phyloP scores from a whole-genome alignment of 2,797 vertebrate species.

The Epinephelus malabaricus region DNA sequence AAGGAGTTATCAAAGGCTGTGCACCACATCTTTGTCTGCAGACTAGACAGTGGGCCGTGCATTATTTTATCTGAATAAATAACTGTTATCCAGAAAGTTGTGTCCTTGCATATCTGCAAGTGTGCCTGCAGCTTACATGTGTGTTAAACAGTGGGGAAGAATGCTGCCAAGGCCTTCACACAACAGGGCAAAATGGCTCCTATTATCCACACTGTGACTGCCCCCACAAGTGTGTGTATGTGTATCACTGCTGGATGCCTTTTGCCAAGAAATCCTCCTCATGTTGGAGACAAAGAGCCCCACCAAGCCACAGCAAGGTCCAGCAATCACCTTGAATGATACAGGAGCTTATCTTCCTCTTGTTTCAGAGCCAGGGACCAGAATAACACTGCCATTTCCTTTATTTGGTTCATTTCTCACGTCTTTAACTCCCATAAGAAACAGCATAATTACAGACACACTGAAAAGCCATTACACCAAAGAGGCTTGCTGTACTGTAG shows the following conservation, averaged over 20 bases:
- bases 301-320: slow-evolving; percentile 48
- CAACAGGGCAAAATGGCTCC: slow-evolving; percentile 70
- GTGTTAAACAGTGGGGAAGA: slow-evolving; percentile 60
- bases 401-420: slow-evolving; percentile 49
- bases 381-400: slow-evolving; percentile 24
- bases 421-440: slow-evolving; percentile 47
- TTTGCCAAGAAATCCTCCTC: slow-evolving; percentile 56
- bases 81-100: slow-evolving; percentile 9
- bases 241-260: slow-evolving; percentile 50
- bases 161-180: slow-evolving; percentile 50
- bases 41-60: neutral
- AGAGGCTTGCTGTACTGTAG: slow-evolving; percentile 44
- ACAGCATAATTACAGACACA: slow-evolving; percentile 60
- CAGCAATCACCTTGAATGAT: slow-evolving; percentile 60
- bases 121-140: slow-evolving; percentile 42
- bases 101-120: slow-evolving; percentile 48
- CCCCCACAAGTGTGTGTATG: slow-evolving; percentile 44
- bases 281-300: slow-evolving; percentile 43
- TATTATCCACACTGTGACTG: slow-evolving; percentile 74
- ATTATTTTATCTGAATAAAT: slow-evolving; percentile 31
- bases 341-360: slow-evolving; percentile 29
- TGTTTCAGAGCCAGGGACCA: slow-evolving; percentile 34
- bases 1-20: neutral
- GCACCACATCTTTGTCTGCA: neutral
- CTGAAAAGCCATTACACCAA: slow-evolving; percentile 48